phyloP scores from a whole-genome alignment of 2,113 vertebrate species.

The Gobio gobio region DNA sequence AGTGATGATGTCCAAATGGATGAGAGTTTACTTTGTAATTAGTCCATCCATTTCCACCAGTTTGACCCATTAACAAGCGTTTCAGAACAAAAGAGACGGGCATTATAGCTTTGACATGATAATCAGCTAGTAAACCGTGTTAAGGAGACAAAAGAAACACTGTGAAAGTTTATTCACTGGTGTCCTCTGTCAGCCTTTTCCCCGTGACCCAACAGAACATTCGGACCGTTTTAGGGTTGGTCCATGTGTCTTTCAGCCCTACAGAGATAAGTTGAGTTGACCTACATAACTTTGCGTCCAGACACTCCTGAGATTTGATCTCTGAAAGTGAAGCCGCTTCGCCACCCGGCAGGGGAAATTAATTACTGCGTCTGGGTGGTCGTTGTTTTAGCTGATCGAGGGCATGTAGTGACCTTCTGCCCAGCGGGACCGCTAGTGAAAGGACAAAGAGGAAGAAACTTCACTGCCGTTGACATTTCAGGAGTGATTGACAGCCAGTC shows the following conservation, averaged over 20 bases:
- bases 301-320: slow-evolving; percentile 14
- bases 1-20: too few relatives aligned
- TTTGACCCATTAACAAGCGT: background rate
- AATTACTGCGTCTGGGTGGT: slow-evolving; percentile 54
- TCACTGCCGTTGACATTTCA: background rate
- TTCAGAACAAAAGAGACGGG: background rate
- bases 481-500: slow-evolving; percentile 7
- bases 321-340: background rate
- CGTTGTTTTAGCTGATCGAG: slow-evolving; percentile 35
- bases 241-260: background rate
- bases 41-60: background rate
- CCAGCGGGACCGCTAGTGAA: background rate
- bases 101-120: background rate
- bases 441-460: background rate
- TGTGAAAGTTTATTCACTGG: background rate
- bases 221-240: too few relatives aligned
- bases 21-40: background rate
- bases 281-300: background rate
- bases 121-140: background rate
- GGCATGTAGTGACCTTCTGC: background rate
- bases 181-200: background rate
- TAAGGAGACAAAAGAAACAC: background rate
- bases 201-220: background rate
- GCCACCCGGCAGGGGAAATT: slow-evolving; percentile 37
- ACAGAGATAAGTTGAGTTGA: background rate